Conservation (phyloP, 2,888 invertebrate genomes). For the Lepidocyrtinus sp. region DNA sequence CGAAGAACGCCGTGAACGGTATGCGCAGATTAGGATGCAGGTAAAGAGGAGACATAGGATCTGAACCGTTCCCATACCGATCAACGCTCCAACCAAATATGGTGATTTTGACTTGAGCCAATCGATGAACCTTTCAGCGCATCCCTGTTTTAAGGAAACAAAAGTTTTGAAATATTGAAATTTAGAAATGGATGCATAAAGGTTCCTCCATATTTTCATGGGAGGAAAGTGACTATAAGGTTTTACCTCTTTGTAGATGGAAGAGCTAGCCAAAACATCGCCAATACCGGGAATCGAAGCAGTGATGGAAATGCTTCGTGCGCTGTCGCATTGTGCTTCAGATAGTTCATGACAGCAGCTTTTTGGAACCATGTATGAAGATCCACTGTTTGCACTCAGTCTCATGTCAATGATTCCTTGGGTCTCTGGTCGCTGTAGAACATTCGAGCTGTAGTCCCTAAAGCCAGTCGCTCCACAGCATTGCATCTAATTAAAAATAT, state of each 20-base stretch:
- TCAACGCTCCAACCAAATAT: slow-evolving; percentile 65
- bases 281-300: slow-evolving; percentile 61
- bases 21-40: slow-evolving; percentile 68
- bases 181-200: slow-evolving; percentile 11
- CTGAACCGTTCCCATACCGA: slow-evolving; percentile 65
- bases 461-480: slow-evolving; percentile 68
- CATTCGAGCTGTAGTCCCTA: slow-evolving; percentile 65
- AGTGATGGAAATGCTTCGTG: slow-evolving; percentile 60
- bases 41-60: slow-evolving; percentile 67
- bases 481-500: slow-evolving; percentile 61
- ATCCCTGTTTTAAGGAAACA: slow-evolving; percentile 60
- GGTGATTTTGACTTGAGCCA: slow-evolving; percentile 60
- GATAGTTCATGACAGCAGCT: slow-evolving; percentile 64
- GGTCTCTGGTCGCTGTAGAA: slow-evolving; percentile 56
- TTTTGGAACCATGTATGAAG: slow-evolving; percentile 63
- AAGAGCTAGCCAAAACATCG: slow-evolving; percentile 52
- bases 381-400: slow-evolving; percentile 56
- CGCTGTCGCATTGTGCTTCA: slow-evolving; percentile 59
- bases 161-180: background rate
- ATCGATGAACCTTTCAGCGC: slow-evolving; percentile 66
- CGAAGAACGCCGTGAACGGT: slow-evolving; percentile 61
- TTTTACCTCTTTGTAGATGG: slow-evolving; percentile 65
- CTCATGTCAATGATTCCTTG: slow-evolving; percentile 67
- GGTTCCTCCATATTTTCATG: background rate
- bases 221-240: background rate